A percentile compares a stretch with the other conserved stretches of the same genome.
Evolutionary conservation across 2,888 invertebrate genomes (phyloP).

Genomic region (Scrobipalpa costella): DNA sequence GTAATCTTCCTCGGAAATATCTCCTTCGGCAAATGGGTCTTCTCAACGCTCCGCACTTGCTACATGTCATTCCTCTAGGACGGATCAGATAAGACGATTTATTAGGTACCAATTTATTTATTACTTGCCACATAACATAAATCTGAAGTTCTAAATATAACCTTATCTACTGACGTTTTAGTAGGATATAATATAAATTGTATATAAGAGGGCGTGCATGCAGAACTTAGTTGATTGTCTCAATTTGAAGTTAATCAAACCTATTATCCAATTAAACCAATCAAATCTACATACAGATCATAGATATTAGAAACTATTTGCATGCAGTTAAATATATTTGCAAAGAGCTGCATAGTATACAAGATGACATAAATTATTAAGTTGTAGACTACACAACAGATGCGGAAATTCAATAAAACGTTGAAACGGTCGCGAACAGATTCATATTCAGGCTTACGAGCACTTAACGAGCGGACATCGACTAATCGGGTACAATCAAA

Average conservation of each 20-base stretch:
- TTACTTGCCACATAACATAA: constrained; percentile 27
- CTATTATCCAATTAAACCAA: constrained; percentile 23
- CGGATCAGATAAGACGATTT: constrained; percentile 51
- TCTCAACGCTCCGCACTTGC: constrained; percentile 56
- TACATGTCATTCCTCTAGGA: constrained; percentile 51
- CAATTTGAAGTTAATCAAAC: constrained; percentile 21
- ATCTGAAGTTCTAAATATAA: constrained; percentile 20
- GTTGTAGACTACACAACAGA: constrained; percentile 16
- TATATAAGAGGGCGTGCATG: constrained; percentile 7
- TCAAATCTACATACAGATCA: constrained; percentile 22
- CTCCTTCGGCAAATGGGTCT: constrained; percentile 60
- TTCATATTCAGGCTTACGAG: constrained; percentile 47
- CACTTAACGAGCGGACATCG: constrained; percentile 57
- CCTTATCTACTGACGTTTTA: constrained; percentile 19
- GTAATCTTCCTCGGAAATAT: constrained; percentile 63
- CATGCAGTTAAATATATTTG: constrained; percentile 11
- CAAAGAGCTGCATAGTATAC: background rate
- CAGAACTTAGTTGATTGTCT: constrained; percentile 20
- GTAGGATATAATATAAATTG: constrained; percentile 12
- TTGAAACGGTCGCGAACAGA: constrained; percentile 30
- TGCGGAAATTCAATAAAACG: constrained; percentile 40
- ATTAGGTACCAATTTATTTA: constrained; percentile 42
- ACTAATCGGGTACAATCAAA: constrained; percentile 66
- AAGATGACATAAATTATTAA: constrained; percentile 3
- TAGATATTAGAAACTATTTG: constrained; percentile 13